These are phyloP conservation scores for Onychorhynchus coronatus DNA, from an alignment of 2,113 vertebrate species.

Conservation along the genomic window DNA sequence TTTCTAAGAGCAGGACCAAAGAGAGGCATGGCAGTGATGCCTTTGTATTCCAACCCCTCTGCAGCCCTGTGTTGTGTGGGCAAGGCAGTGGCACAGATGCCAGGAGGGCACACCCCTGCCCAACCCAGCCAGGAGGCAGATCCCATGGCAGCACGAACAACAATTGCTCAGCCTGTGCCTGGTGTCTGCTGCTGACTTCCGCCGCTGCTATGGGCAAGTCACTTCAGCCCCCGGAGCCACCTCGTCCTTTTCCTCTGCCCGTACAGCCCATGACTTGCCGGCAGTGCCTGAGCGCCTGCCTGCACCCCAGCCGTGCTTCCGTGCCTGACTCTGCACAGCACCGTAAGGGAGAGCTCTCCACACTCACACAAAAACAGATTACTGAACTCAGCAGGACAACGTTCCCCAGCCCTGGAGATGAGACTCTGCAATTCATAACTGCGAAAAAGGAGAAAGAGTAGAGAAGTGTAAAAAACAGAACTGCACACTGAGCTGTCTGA, in stretches of 20 bases:
- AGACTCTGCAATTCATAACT: neutral
- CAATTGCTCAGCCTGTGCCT: neutral
- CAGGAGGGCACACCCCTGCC: neutral
- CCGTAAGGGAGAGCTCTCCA: neutral
- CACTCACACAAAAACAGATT: neutral
- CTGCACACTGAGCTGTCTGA: neutral
- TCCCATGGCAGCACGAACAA: neutral
- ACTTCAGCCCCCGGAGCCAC: neutral
- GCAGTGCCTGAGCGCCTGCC: neutral
- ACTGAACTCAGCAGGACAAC: neutral
- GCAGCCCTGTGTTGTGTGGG: neutral
- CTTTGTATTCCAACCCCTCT: neutral
- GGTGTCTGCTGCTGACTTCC: neutral
- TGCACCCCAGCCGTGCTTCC: neutral
- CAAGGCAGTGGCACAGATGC: neutral
- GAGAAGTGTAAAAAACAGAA: neutral
- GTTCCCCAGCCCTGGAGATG: neutral
- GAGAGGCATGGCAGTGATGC: neutral
- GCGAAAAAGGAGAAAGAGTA: neutral
- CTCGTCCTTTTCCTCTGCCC: neutral
- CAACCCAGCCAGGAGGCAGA: neutral
- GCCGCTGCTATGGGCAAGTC: neutral
- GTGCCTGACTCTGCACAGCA: neutral
- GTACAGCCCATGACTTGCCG: rapidly evolving
- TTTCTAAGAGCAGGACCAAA: conserved; percentile 31